Base-by-base conservation (phyloP, 2,888 invertebrate species). In the Troides oblongomaculatus region DNA sequence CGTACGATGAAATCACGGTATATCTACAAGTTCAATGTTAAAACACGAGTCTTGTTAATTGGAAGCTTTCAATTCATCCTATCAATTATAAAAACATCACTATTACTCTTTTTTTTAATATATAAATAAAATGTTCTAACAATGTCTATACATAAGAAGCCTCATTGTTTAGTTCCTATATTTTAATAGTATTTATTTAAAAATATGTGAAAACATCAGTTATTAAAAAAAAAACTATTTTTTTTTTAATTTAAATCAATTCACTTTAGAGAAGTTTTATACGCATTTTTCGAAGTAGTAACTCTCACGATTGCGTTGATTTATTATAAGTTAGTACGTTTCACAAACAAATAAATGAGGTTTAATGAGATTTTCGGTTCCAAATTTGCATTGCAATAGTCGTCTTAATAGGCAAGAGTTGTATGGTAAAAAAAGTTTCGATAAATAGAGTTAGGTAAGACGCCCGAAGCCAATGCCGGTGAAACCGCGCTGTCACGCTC, bases 361-460 rank as follows among this genome's bases (percentile, higher is more conserved):
- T 60, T 69, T 69, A 73, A 74, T 72, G 74, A 70, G 70, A 77
- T 79, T 77, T 78, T 78, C 74, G 79, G 75, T 68, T 72, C 73
- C 74, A 79, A 79, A 81, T 79, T 82, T 76, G 73, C 80, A 81
- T 79, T 77, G 84, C 85, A 85, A 83, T 81, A 75, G 65, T 75
- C 74, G 71, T 74, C 78, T 76, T 71, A 74, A 74, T 66, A 73
- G 73, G 73, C 72, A 73, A 75, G 72, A 75, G 75, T 74, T 70
- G 71, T 77, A 77, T 78, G 75, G 74, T 77, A 71, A 79, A 84
- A 77, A 88, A 82, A 80, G 79, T 83, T 82, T 82, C 77, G 81
- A 76, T 84, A 82, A 85, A 84, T 80, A 74, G 76, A 76, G 81
- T 90, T 88, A 86, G 83, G 89, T 89, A 91, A 90, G 81, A 81